Percentiles rank a stretch among this genome's conserved stretches.
Conservation (phyloP, 2,113 vertebrate species). For the Sebastes fasciatus region DNA sequence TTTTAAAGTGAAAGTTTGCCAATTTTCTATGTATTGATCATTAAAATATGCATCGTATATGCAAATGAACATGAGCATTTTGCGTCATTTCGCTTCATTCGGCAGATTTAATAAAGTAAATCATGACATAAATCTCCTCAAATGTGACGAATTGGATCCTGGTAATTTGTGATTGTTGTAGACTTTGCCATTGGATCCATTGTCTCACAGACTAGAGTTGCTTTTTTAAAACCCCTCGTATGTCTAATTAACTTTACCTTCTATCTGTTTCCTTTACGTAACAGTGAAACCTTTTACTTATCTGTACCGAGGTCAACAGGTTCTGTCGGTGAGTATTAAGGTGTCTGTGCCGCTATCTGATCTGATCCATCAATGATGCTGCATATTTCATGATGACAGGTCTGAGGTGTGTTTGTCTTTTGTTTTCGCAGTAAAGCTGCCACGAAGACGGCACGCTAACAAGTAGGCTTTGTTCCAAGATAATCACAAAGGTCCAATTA, state of each 20-base stretch:
- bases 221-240: background rate
- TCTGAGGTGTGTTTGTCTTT: slow-evolving; percentile 39
- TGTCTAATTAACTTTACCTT: background rate
- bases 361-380: slow-evolving; percentile 20
- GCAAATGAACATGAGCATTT: too few relatives aligned
- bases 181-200: background rate
- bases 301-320: slow-evolving; percentile 20
- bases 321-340: slow-evolving; percentile 14
- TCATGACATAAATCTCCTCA: too few relatives aligned
- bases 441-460: background rate
- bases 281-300: background rate
- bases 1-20: too few relatives aligned
- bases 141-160: too few relatives aligned
- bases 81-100: too few relatives aligned
- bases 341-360: slow-evolving; percentile 35
- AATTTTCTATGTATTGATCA: too few relatives aligned
- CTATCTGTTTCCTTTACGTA: background rate
- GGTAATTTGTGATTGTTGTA: too few relatives aligned
- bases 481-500: background rate
- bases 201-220: background rate
- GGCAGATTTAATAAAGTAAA: too few relatives aligned
- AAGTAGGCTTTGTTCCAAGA: background rate
- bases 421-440: slow-evolving; percentile 14
- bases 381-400: slow-evolving; percentile 62
- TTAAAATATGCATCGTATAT: too few relatives aligned